Evolutionary conservation across 2,888 invertebrate species (phyloP).

Genomic region (Cheilosia soror): DNA sequence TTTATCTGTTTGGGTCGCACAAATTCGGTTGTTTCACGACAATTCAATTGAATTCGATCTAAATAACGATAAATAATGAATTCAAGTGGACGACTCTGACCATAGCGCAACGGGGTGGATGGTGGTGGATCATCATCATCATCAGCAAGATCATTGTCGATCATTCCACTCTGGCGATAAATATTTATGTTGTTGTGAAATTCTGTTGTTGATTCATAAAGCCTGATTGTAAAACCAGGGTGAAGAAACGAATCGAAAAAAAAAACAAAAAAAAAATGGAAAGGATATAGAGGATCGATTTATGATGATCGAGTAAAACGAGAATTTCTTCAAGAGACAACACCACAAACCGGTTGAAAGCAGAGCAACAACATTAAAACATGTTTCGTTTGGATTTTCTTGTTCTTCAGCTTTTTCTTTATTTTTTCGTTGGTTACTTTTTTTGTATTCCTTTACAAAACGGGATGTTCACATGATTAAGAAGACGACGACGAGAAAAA

Average conservation of each 20-base stretch:
- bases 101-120: background rate
- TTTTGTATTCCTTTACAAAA: slow-evolving; percentile 43
- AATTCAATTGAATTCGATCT: slow-evolving; percentile 61
- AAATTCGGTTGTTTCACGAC: slow-evolving; percentile 60
- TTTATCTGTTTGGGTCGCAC: slow-evolving; percentile 19
- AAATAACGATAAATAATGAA: slow-evolving; percentile 31
- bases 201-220: slow-evolving; percentile 56
- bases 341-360: slow-evolving; percentile 67
- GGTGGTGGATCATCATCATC: slow-evolving; percentile 1
- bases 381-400: slow-evolving; percentile 59
- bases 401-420: slow-evolving; percentile 58
- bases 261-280: slow-evolving; percentile 51
- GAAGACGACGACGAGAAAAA: slow-evolving; percentile 61
- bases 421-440: background rate
- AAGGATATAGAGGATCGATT: slow-evolving; percentile 73
- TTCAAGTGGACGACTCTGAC: slow-evolving; percentile 27
- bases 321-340: slow-evolving; percentile 48
- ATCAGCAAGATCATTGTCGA: slow-evolving; percentile 52
- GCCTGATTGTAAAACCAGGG: slow-evolving; percentile 38
- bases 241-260: slow-evolving; percentile 34
- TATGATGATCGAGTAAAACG: slow-evolving; percentile 72
- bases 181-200: slow-evolving; percentile 58
- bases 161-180: slow-evolving; percentile 42
- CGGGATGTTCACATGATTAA: slow-evolving; percentile 76
- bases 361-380: slow-evolving; percentile 70